These are phyloP conservation scores for Volucella bombylans DNA, from an alignment of 2,888 invertebrate genomes.

Conservation along the genomic window DNA sequence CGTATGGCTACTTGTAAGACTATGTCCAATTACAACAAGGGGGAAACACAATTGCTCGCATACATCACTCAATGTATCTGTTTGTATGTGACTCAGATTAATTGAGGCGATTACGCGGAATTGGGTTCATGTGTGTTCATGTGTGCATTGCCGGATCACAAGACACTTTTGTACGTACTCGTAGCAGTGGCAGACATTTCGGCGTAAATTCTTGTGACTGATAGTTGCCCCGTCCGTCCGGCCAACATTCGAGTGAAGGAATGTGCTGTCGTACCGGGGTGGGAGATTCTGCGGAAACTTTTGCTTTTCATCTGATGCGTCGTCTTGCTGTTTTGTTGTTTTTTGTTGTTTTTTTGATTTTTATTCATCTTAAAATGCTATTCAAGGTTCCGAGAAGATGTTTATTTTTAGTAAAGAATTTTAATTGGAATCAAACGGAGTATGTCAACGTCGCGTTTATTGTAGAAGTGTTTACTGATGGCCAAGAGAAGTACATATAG, in stretches of 20 bases:
- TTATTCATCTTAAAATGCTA: constrained; percentile 20
- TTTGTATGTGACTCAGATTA: constrained; percentile 47
- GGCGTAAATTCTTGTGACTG: constrained; percentile 68
- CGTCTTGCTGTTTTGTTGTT: constrained; percentile 34
- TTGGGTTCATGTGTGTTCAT: constrained; percentile 24
- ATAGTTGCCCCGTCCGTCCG: constrained; percentile 26
- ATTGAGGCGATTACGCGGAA: constrained; percentile 64
- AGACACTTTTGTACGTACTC: neutral
- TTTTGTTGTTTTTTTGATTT: neutral
- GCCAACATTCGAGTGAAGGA: constrained; percentile 9
- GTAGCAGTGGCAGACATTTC: constrained; percentile 64
- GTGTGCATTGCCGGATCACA: constrained; percentile 27
- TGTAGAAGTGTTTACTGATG: constrained; percentile 40
- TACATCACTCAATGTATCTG: neutral
- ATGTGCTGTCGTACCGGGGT: constrained; percentile 15
- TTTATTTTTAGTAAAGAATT: constrained; percentile 69
- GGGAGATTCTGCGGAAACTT: constrained; percentile 59
- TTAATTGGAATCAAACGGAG: constrained; percentile 66
- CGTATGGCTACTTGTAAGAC: neutral
- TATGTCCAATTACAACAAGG: constrained; percentile 23
- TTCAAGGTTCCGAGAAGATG: constrained; percentile 52
- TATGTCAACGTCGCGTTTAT: constrained; percentile 65
- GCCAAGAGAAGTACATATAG: constrained; percentile 7
- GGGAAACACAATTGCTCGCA: constrained; percentile 1
- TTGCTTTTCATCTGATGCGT: constrained; percentile 63